A percentile compares a stretch with the other conserved stretches of the same genome.
These are phyloP conservation scores for Cryptus viduatorius DNA, from an alignment of 2,888 invertebrate species.

Conservation along the genomic window DNA sequence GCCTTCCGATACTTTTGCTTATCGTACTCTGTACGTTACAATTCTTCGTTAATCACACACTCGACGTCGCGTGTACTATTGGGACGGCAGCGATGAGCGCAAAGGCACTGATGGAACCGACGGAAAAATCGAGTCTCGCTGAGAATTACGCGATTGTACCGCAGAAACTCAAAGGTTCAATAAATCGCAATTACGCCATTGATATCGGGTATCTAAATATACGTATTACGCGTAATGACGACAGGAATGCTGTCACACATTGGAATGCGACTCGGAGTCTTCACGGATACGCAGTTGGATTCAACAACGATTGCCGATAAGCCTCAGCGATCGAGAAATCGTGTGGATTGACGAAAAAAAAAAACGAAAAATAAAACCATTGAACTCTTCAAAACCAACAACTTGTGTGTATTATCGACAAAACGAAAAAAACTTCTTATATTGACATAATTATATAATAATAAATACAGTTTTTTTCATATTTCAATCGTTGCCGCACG, in stretches of 20 bases:
- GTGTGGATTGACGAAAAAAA: background rate
- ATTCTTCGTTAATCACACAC: slow-evolving; percentile 76
- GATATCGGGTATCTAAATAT: background rate
- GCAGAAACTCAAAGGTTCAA: slow-evolving; percentile 51
- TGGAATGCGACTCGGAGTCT: slow-evolving; percentile 39
- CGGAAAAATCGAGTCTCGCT: background rate
- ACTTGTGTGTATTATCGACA: slow-evolving; percentile 10
- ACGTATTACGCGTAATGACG: no score
- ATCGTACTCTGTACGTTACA: slow-evolving; percentile 80
- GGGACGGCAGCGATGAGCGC: slow-evolving; percentile 32
- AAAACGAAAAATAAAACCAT: background rate
- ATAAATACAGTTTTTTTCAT: slow-evolving; percentile 12
- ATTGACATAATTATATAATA: slow-evolving; percentile 1
- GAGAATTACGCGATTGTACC: slow-evolving; percentile 41
- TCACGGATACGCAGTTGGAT: background rate
- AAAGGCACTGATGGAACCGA: background rate
- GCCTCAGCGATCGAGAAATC: slow-evolving; percentile 7
- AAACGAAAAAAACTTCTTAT: slow-evolving; percentile 2
- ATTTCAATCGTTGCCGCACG: slow-evolving; percentile 13
- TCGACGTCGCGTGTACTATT: slow-evolving; percentile 71
- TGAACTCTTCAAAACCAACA: background rate
- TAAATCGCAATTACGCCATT: background rate
- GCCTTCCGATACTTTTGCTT: slow-evolving; percentile 79
- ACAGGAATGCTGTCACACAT: slow-evolving; percentile 60
- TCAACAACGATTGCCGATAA: background rate